Evolutionary conservation across 92 coral and sea anemone species (phyloP).

Genomic region (Hydrozoanthus gracilis): DNA sequence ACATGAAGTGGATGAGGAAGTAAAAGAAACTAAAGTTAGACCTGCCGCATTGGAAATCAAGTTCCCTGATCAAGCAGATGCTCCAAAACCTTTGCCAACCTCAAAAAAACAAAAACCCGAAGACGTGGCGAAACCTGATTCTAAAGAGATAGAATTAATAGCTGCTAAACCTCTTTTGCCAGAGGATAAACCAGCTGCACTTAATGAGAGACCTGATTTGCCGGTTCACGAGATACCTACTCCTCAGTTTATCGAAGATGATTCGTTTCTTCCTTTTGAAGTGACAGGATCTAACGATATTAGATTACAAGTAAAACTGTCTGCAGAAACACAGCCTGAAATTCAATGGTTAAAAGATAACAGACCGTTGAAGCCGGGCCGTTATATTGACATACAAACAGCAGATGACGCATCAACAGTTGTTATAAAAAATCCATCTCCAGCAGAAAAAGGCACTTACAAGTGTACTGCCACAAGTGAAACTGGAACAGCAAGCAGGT

Average conservation of each 20-base stretch:
- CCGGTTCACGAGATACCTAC: constrained; percentile 9
- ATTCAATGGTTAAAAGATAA: constrained; percentile 59
- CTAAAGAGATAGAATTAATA: not conserved
- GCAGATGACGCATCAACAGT: constrained; percentile 10
- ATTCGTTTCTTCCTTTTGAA: constrained; percentile 63
- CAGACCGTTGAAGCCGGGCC: constrained; percentile 57
- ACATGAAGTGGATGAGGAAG: constrained; percentile 10
- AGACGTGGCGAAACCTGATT: not conserved
- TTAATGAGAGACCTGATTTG: not conserved
- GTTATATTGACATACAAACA: constrained; percentile 44
- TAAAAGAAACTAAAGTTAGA: constrained; percentile 4
- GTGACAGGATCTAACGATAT: constrained; percentile 72
- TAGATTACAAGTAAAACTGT: constrained; percentile 75
- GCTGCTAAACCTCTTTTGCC: not conserved
- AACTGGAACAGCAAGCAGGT: constrained; percentile 58
- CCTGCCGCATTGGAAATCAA: constrained; percentile 4
- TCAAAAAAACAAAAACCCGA: constrained; percentile 4
- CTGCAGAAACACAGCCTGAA: constrained; percentile 63
- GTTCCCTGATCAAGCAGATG: constrained; percentile 27
- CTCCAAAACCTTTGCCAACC: not conserved
- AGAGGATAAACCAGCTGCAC: not conserved
- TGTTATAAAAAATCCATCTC: constrained; percentile 20
- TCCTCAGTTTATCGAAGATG: constrained; percentile 13
- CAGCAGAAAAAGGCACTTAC: constrained; percentile 52
- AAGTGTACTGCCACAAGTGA: constrained; percentile 47